phyloP scores from a whole-genome alignment of 30 jellyfish, hydroid and myxozoan species.

The Catostylus mosaicus region DNA sequence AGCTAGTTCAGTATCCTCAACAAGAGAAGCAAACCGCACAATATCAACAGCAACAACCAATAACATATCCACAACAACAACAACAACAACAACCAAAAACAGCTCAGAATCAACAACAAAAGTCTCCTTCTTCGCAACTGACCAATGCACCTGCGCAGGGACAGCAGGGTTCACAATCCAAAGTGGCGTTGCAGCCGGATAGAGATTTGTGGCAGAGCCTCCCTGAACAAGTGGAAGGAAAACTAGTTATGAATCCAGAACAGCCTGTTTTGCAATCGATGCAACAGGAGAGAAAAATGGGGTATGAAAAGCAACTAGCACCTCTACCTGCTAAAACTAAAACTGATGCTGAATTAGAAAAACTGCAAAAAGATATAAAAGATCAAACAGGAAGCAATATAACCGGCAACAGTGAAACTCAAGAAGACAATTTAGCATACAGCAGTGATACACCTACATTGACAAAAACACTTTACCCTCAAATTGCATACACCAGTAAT shows the following conservation, averaged over 20 bases:
- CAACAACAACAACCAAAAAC: not conserved
- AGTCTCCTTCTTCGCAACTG: not conserved
- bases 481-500: not conserved
- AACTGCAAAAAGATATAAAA: slow-evolving; percentile 31
- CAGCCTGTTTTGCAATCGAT: slow-evolving; percentile 22
- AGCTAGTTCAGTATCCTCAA: slow-evolving; percentile 4
- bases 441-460: slow-evolving; percentile 71
- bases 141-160: not conserved
- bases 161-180: not conserved
- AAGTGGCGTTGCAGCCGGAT: not conserved
- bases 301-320: slow-evolving; percentile 84
- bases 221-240: slow-evolving; percentile 58
- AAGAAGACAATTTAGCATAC: slow-evolving; percentile 31
- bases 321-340: not conserved
- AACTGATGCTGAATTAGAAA: slow-evolving; percentile 30
- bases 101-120: slow-evolving; percentile 53
- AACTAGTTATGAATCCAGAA: slow-evolving; percentile 43
- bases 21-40: not conserved
- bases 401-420: slow-evolving; percentile 1
- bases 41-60: slow-evolving; percentile 27
- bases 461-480: slow-evolving; percentile 62
- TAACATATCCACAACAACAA: slow-evolving; percentile 3
- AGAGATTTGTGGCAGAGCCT: slow-evolving; percentile 40
- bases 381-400: slow-evolving; percentile 3
- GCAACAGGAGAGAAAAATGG: slow-evolving; percentile 18